Percentiles rank a stretch among this genome's conserved stretches.
phyloP scores from a whole-genome alignment of 2,113 vertebrate species.

The Limnothrissa miodon region DNA sequence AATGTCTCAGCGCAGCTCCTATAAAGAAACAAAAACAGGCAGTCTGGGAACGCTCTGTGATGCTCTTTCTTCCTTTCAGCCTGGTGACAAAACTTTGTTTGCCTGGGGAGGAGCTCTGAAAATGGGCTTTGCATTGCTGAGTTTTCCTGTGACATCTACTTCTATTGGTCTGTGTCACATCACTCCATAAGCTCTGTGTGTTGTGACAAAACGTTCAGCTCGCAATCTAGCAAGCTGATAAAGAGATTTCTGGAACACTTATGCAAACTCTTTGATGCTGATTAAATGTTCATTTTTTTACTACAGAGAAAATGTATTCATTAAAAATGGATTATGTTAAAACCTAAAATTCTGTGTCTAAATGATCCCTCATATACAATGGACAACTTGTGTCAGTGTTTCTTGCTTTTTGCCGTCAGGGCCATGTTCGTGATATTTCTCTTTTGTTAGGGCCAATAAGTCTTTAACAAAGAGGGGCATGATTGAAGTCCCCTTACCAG shows the following conservation, averaged over 20 bases:
- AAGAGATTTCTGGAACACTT: slow-evolving; percentile 23
- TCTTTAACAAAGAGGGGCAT: not conserved
- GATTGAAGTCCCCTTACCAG: not conserved
- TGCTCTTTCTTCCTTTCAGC: not conserved
- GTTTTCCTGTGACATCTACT: not conserved
- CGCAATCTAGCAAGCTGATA: slow-evolving; percentile 13
- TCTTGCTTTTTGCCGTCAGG: not conserved
- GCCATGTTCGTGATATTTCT: not conserved
- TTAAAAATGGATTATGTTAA: slow-evolving; percentile 14
- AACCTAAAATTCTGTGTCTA: not conserved
- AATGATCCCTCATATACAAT: not conserved
- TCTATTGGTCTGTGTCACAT: slow-evolving; percentile 20
- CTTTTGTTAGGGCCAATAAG: not conserved
- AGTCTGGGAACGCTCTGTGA: not conserved
- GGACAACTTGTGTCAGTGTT: not conserved
- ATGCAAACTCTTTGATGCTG: slow-evolving; percentile 5
- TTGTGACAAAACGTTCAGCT: slow-evolving; percentile 21
- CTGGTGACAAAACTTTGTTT: slow-evolving; percentile 15
- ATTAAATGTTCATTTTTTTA: slow-evolving; percentile 1
- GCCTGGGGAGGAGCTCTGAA: not conserved
- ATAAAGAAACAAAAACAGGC: not conserved
- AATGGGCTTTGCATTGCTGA: not conserved
- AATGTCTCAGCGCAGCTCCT: not conserved
- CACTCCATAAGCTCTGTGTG: slow-evolving; percentile 19
- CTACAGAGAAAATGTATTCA: not conserved